Base-by-base conservation (phyloP, 2,888 invertebrate species). In the Drosophila mercatorum region DNA sequence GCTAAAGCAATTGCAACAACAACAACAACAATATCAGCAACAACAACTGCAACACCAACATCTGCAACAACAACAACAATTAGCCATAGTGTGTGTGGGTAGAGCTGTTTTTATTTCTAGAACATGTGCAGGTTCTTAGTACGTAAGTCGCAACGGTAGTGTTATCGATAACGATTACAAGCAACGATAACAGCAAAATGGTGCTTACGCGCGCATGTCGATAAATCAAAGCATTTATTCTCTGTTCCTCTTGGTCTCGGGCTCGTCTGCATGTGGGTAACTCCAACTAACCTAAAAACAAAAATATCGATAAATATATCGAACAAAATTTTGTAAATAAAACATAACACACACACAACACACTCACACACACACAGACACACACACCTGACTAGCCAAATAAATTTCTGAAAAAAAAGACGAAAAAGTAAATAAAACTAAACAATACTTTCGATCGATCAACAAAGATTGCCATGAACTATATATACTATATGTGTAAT, bases 261-360 rank as follows among this genome's bases (percentile, higher is more conserved):
- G 49, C 31, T 51, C 49, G 49, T 34, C 4, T 58, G 76, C 76
- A 77, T 77, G 71, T 63, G 67, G 66, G 75, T 70, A 58, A 64
- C 10, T 43, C 61, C 53, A 74, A 57, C 79, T 76, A 76, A 76
- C 70, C 28, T 41, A 44, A 38, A 17, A 38, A 17, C 28, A 17
- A 8, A 59, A 49, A 12, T 26, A 31, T 4, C 34, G 38, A 38
- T 11, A 34, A 46, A 38, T 26, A 57, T 41, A n/a, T 43, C 36
- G 28, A 68, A 57, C 52, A 34, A 75, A 77, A 75, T 75, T 72
- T 47, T 75, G 77, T 77, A 77, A 79, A 77, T 77, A 77, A 77
- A 49, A 61, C 47, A 2, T 43, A 36, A 73, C 60, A 68, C 52
- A 58, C 28, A 62, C 44, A 60, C 51, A 75, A 17, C 41, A 63